Conservation (phyloP, 2,113 vertebrate genomes). For the Pterocles gutturalis region DNA sequence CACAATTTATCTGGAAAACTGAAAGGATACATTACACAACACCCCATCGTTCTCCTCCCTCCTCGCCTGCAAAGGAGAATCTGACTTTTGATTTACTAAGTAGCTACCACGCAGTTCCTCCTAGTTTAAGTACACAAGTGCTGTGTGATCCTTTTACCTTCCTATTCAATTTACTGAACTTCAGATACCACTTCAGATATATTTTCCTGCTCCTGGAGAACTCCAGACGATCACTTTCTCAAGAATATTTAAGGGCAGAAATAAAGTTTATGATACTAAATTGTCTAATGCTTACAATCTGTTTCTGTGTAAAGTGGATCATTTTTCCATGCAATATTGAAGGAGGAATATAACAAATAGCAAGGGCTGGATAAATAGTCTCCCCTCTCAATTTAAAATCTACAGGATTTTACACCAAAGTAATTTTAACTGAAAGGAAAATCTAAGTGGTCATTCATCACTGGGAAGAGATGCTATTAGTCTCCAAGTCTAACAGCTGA, state of each 20-base stretch:
- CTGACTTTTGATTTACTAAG: neutral
- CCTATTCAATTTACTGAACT: neutral
- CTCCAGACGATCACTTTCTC: neutral
- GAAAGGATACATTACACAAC: neutral
- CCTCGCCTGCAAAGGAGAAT: neutral
- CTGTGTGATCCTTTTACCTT: neutral
- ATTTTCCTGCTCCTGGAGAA: neutral
- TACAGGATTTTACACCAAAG: constrained; percentile 37
- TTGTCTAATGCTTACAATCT: neutral
- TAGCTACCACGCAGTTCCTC: neutral
- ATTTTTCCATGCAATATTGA: constrained; percentile 8
- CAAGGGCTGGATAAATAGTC: neutral
- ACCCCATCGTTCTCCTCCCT: neutral
- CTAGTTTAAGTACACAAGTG: neutral
- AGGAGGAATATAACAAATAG: constrained; percentile 27
- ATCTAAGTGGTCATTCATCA: constrained; percentile 46
- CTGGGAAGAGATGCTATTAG: neutral
- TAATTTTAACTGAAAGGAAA: constrained; percentile 53
- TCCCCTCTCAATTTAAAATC: constrained; percentile 29
- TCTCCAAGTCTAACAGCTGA: neutral
- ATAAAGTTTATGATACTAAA: neutral
- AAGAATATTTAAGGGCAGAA: constrained; percentile 5
- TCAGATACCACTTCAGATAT: neutral
- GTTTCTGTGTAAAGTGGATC: neutral
- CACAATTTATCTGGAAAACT: neutral